Conservation (phyloP, 2,113 vertebrate species). For the Octodon degus region DNA sequence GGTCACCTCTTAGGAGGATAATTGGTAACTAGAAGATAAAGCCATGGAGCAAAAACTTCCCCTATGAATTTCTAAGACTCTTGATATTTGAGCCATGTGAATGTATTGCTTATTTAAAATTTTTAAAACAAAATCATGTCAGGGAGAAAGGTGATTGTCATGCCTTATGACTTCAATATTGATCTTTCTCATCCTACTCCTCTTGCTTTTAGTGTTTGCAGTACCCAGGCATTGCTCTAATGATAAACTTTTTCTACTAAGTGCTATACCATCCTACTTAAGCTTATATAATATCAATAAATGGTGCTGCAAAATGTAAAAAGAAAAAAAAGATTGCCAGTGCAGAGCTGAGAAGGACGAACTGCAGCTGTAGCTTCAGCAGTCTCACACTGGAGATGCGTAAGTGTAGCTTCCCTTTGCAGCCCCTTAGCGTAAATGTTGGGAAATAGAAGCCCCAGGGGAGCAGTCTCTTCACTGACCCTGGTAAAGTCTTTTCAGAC, state of each 20-base stretch:
- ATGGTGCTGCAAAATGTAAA: conserved; percentile 35
- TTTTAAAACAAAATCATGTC: conserved; percentile 23
- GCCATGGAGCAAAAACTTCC: background rate
- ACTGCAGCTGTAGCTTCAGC: background rate
- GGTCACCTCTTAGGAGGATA: background rate
- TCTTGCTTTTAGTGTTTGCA: conserved; percentile 27
- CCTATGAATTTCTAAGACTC: background rate
- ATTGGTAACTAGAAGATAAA: background rate
- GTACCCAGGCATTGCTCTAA: conserved; percentile 21
- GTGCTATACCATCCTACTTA: conserved; percentile 14
- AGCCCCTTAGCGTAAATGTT: background rate
- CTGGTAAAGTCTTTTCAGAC: background rate
- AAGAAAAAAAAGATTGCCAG: no score
- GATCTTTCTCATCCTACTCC: background rate
- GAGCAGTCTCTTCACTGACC: background rate
- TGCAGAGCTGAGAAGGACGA: background rate
- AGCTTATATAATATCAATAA: conserved; percentile 65
- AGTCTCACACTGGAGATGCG: background rate
- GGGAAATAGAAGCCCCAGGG: background rate
- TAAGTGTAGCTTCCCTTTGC: background rate
- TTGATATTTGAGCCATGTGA: conserved; percentile 27
- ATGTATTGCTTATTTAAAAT: background rate
- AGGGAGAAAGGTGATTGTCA: background rate
- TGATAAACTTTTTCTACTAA: conserved; percentile 54
- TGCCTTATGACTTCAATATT: conserved; percentile 35